Evolutionary conservation across 2,888 invertebrate species (phyloP).

Genomic region (Brenthis hecate): DNA sequence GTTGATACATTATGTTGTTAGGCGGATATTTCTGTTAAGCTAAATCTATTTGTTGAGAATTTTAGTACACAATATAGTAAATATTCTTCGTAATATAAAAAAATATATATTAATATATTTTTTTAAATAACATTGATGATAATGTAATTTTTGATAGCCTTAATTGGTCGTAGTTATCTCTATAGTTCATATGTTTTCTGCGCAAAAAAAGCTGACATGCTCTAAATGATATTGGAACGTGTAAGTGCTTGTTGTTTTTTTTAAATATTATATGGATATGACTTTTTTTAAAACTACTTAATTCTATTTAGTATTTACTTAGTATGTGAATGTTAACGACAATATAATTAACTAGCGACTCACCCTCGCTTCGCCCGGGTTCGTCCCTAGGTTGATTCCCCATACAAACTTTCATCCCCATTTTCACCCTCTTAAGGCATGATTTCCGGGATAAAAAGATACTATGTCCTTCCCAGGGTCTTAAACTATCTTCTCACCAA

Average conservation of each 20-base stretch:
- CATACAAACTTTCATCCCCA: too few relatives aligned
- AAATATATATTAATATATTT: slow-evolving; percentile 14
- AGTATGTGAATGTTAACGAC: too few relatives aligned
- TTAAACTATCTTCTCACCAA: too few relatives aligned
- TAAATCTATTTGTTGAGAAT: slow-evolving; percentile 23
- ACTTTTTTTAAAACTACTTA: too few relatives aligned
- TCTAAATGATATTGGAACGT: slow-evolving; percentile 19
- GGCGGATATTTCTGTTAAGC: slow-evolving; percentile 57
- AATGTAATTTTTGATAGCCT: slow-evolving; percentile 32
- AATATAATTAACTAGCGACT: too few relatives aligned
- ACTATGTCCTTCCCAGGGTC: too few relatives aligned
- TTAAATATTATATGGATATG: too few relatives aligned
- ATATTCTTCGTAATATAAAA: slow-evolving; percentile 1
- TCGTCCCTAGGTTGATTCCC: too few relatives aligned
- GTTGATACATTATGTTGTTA: slow-evolving; percentile 59
- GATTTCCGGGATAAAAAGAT: too few relatives aligned
- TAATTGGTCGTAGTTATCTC: slow-evolving; percentile 28
- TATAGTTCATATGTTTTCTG: slow-evolving; percentile 16
- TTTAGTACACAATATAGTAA: slow-evolving; percentile 20
- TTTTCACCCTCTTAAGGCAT: too few relatives aligned
- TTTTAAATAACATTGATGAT: slow-evolving; percentile 16
- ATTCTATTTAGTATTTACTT: too few relatives aligned
- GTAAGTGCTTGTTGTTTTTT: background rate
- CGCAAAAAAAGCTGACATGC: slow-evolving; percentile 24
- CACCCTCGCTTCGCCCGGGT: too few relatives aligned